phyloP scores from a whole-genome alignment of 2,797 vertebrate species.

The Gobionotothen gibberifrons region DNA sequence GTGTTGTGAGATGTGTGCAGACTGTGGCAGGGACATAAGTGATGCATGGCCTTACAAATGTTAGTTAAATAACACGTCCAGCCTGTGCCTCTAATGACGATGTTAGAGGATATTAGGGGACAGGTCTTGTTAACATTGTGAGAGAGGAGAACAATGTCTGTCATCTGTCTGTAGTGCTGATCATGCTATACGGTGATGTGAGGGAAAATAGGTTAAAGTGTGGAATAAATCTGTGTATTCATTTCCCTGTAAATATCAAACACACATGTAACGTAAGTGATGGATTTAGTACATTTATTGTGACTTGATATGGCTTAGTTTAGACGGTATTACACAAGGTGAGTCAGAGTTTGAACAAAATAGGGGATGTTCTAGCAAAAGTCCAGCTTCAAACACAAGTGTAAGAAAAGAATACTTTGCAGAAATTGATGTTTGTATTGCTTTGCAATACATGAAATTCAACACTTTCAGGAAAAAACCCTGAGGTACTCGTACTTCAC shows the following conservation, averaged over 20 bases:
- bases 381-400: not conserved
- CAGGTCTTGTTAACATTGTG: slow-evolving; percentile 72
- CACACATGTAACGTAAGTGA: not conserved
- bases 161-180: not conserved
- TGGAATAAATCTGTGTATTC: slow-evolving; percentile 22
- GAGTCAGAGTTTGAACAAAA: not conserved
- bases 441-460: too few species aligned
- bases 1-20: slow-evolving; percentile 80
- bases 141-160: slow-evolving; percentile 54
- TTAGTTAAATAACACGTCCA: slow-evolving; percentile 89
- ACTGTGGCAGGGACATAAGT: slow-evolving; percentile 80
- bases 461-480: too few species aligned
- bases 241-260: slow-evolving; percentile 23
- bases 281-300: not conserved
- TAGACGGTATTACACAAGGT: too few species aligned
- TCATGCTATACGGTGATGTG: slow-evolving; percentile 36
- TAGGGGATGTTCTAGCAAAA: not conserved
- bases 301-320: not conserved
- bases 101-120: slow-evolving; percentile 74
- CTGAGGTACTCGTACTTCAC: too few species aligned
- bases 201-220: slow-evolving; percentile 23
- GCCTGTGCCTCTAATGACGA: slow-evolving; percentile 77
- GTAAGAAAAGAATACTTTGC: not conserved
- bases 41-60: slow-evolving; percentile 90
- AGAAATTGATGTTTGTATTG: not conserved